Conservation (phyloP, 1,140 invertebrate species). For the Pogonomyrmex californicus region DNA sequence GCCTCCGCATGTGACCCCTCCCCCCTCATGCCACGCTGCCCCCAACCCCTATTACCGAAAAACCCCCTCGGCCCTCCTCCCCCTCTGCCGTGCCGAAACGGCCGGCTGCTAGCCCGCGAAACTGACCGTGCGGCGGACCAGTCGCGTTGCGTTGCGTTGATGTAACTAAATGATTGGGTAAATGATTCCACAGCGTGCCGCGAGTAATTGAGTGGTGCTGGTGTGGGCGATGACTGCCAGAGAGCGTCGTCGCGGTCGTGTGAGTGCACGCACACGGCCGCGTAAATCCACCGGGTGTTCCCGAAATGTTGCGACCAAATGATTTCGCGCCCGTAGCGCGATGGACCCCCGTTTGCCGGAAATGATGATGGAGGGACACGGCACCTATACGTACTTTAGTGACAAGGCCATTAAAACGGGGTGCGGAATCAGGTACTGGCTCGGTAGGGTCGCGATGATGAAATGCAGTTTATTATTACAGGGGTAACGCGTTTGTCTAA, state of each 20-base stretch:
- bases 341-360: constrained; percentile 27
- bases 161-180: constrained; percentile 88
- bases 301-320: constrained; percentile 28
- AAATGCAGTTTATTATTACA: constrained; percentile 45
- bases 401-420: constrained; percentile 52
- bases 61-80: constrained; percentile 47
- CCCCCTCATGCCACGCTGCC: constrained; percentile 42
- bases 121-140: constrained; percentile 74
- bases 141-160: constrained; percentile 84
- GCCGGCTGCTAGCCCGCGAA: constrained; percentile 73
- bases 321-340: constrained; percentile 33
- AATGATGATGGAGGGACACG: constrained; percentile 57
- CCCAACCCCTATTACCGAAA: constrained; percentile 45
- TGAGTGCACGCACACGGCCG: constrained; percentile 48
- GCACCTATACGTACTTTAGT: constrained; percentile 1
- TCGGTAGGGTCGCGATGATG: constrained; percentile 42
- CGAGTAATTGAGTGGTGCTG: constrained; percentile 87
- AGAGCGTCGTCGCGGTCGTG: constrained; percentile 66
- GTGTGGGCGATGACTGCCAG: constrained; percentile 84
- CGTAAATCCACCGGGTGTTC: constrained; percentile 38
- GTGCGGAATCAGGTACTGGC: constrained; percentile 3
- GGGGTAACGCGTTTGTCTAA: constrained; percentile 23
- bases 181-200: constrained; percentile 87
- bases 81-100: constrained; percentile 65
- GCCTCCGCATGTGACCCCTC: constrained; percentile 68